These are phyloP conservation scores for Drosophila bocki DNA, from an alignment of 1,140 invertebrate species.

Conservation along the genomic window DNA sequence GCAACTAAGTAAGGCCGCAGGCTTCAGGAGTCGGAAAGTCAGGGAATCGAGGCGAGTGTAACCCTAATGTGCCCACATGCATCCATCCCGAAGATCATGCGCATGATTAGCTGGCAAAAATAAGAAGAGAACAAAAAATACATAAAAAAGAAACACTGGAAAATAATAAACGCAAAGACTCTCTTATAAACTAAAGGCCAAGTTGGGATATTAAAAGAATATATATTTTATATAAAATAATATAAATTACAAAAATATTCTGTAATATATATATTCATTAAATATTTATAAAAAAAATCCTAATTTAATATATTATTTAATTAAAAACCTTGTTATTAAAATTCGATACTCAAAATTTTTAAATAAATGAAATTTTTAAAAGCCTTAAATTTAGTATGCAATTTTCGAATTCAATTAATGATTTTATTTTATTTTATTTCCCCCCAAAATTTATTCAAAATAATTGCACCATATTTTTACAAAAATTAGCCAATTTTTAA, in stretches of 20 bases:
- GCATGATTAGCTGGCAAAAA: slow-evolving; percentile 65
- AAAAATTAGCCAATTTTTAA: not conserved
- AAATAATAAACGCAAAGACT: not conserved
- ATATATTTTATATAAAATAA: not conserved
- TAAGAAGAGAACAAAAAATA: not conserved
- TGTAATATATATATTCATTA: too few relatives aligned
- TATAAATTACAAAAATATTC: not conserved
- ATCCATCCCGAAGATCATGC: slow-evolving; percentile 65
- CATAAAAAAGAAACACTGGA: not conserved
- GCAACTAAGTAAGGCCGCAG: slow-evolving; percentile 2
- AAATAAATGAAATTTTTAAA: too few relatives aligned
- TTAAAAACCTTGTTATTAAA: too few relatives aligned
- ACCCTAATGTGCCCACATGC: slow-evolving; percentile 55
- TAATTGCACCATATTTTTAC: too few relatives aligned
- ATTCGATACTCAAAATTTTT: too few relatives aligned
- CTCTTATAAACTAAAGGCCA: not conserved
- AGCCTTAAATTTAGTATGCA: too few relatives aligned
- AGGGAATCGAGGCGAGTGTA: slow-evolving; percentile 21
- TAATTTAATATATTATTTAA: too few relatives aligned
- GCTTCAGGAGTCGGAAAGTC: slow-evolving; percentile 8
- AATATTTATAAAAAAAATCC: too few relatives aligned
- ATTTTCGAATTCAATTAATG: too few relatives aligned
- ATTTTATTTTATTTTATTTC: too few relatives aligned
- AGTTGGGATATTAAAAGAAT: slow-evolving; percentile 16
- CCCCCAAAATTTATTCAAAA: too few relatives aligned